These are phyloP conservation scores for Sinohyriopsis cumingii DNA, from an alignment of 2,888 invertebrate genomes.

Conservation along the genomic window DNA sequence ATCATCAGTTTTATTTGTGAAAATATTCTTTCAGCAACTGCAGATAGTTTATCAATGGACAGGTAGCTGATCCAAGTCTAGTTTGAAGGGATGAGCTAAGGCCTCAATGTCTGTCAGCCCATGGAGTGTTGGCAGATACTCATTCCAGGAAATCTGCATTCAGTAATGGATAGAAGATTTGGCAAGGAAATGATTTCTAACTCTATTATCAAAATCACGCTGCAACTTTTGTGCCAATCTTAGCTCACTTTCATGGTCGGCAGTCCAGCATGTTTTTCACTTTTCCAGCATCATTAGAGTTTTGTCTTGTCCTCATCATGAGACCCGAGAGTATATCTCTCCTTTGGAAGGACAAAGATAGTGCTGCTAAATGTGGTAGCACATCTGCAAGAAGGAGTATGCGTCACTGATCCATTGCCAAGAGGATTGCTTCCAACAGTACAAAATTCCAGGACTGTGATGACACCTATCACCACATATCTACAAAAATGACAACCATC, in stretches of 20 bases:
- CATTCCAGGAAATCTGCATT: no score
- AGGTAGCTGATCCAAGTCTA: constrained; percentile 16
- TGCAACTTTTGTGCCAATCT: no score
- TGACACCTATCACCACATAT: constrained; percentile 15
- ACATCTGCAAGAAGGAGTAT: constrained; percentile 28
- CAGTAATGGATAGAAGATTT: no score
- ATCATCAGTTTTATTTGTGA: constrained; percentile 17
- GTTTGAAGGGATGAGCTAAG: constrained; percentile 8
- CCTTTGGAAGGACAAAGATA: constrained; percentile 22
- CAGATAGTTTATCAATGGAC: constrained; percentile 17
- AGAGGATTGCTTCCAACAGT: constrained; percentile 14
- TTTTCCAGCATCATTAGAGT: background rate
- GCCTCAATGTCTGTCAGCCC: constrained; percentile 14
- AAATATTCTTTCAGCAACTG: constrained; percentile 18
- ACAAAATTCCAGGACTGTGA: constrained; percentile 25
- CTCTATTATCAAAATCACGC: no score
- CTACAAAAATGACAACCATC: constrained; percentile 27
- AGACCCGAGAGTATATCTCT: constrained; percentile 17
- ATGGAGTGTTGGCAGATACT: constrained; percentile 6
- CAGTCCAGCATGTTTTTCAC: no score
- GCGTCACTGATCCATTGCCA: constrained; percentile 25
- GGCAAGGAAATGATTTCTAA: no score
- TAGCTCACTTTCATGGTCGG: no score
- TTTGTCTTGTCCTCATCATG: constrained; percentile 11
- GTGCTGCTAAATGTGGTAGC: constrained; percentile 20